Percentiles rank a stretch among this genome's conserved stretches.
Evolutionary conservation across 2,113 vertebrate genomes (phyloP).

Genomic region (Gallinago paraguaiae): DNA sequence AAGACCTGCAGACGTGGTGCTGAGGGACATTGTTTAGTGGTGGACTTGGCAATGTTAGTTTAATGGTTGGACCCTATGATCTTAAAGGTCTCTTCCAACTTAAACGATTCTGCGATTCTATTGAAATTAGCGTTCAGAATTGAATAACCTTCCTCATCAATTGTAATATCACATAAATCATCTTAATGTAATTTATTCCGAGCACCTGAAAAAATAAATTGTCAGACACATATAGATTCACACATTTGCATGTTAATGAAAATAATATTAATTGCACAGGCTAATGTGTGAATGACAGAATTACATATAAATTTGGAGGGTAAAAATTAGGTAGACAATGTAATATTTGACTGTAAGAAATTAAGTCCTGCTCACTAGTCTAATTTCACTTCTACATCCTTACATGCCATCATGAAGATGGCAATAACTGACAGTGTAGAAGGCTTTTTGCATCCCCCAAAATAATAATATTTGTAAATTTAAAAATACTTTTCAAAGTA

Average conservation of each 20-base stretch:
- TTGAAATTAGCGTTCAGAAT: neutral
- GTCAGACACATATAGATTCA: neutral
- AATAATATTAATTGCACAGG: neutral
- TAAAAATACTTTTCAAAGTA: neutral
- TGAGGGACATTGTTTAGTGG: neutral
- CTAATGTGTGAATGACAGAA: neutral
- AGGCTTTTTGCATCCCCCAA: neutral
- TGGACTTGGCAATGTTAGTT: neutral
- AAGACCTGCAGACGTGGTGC: neutral
- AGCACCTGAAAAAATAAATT: neutral
- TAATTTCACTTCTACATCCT: neutral
- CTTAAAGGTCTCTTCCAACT: neutral
- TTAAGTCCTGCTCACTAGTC: neutral
- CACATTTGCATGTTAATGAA: neutral
- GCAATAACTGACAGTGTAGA: neutral
- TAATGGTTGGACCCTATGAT: neutral
- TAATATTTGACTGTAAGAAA: neutral
- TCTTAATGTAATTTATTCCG: neutral
- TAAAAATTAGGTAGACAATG: neutral
- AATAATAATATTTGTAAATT: neutral
- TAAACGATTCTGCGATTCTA: neutral
- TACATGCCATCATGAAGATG: neutral
- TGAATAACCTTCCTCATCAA: neutral
- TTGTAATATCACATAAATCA: neutral
- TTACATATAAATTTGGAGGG: neutral